phyloP scores from a whole-genome alignment of 2,113 vertebrate species.

The Calyptommatus sinebrachiatus region DNA sequence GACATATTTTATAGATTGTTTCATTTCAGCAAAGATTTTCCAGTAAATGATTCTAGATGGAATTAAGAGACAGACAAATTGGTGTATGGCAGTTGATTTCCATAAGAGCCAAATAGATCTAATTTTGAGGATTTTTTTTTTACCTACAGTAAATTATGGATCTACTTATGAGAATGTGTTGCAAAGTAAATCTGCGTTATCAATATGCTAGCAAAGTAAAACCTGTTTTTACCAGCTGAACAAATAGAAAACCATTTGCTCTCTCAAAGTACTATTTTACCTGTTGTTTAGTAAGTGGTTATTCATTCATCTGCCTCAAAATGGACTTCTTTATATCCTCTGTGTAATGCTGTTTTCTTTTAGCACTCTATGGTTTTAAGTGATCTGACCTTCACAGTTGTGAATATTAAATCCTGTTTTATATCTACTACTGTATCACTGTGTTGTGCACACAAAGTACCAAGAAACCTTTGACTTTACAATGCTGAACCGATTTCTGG shows the following conservation, averaged over 20 bases:
- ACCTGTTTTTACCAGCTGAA: slow-evolving; percentile 7
- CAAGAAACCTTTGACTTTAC: slow-evolving; percentile 12
- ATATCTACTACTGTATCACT: slow-evolving; percentile 31
- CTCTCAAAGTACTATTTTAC: background rate
- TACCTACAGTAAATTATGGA: background rate
- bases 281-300: slow-evolving; percentile 2
- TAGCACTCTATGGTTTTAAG: slow-evolving; percentile 9
- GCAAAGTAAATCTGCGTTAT: slow-evolving; percentile 4
- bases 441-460: slow-evolving; percentile 2
- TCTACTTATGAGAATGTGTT: background rate
- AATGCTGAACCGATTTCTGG: background rate
- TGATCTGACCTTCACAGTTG: slow-evolving; percentile 36
- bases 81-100: slow-evolving; percentile 2
- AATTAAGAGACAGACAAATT: background rate
- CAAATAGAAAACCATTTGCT: slow-evolving; percentile 15
- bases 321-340: background rate
- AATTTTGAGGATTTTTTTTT: background rate
- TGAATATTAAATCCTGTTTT: slow-evolving; percentile 41
- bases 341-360: slow-evolving; percentile 42
- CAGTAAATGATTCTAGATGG: background rate
- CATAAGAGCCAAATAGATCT: background rate
- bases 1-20: background rate
- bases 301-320: slow-evolving; percentile 9
- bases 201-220: background rate
- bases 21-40: background rate